Percentiles rank a stretch among this genome's conserved stretches.
Conservation (phyloP, 2,113 vertebrate genomes). For the Leucoraja erinaceus region DNA sequence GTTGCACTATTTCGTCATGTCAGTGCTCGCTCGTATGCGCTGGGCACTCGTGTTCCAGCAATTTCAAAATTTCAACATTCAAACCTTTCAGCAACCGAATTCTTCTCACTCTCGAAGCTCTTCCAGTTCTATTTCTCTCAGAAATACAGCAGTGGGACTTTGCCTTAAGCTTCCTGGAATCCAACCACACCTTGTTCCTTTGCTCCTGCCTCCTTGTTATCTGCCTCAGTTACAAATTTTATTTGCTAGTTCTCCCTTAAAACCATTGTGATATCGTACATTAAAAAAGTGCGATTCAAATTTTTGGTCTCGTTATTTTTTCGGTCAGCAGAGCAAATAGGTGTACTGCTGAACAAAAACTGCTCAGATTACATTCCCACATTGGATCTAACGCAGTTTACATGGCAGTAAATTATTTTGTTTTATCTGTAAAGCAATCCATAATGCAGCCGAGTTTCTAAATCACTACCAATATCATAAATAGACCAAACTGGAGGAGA, state of each 20-base stretch:
- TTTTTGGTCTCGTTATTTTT: not conserved
- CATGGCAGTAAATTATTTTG: not conserved
- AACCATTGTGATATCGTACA: not conserved
- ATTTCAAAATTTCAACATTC: not conserved
- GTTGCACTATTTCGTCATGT: not conserved
- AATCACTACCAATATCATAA: not conserved
- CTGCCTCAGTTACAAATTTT: too few relatives aligned
- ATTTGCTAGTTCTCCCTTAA: too few relatives aligned
- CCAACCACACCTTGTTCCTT: too few relatives aligned
- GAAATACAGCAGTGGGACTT: not conserved
- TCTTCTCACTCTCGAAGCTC: not conserved
- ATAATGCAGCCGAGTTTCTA: not conserved
- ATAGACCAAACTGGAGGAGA: not conserved
- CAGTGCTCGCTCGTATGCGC: not conserved
- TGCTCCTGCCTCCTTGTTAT: too few relatives aligned
- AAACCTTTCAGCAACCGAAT: not conserved
- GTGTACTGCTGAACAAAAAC: not conserved
- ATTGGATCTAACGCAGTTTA: not conserved
- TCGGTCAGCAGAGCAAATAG: not conserved
- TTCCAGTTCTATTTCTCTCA: not conserved
- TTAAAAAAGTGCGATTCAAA: not conserved
- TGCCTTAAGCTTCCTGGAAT: not conserved
- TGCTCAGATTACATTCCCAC: not conserved
- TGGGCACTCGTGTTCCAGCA: not conserved
- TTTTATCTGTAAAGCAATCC: not conserved